A percentile compares a stretch with the other conserved stretches of the same genome.
These are phyloP conservation scores for Liodrosophila aerea DNA, from an alignment of 2,888 invertebrate genomes.

Conservation along the genomic window DNA sequence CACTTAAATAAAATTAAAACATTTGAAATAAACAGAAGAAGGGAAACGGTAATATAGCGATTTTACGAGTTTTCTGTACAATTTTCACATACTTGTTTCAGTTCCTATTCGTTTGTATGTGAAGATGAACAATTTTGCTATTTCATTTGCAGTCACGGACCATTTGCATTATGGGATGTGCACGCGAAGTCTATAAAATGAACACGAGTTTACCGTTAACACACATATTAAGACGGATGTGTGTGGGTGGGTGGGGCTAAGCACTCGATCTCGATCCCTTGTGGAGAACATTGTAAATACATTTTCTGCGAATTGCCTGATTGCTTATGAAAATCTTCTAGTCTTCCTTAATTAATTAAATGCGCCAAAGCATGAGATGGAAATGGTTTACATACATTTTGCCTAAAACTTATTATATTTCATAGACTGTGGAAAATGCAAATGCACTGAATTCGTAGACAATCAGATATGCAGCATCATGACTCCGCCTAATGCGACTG, in stretches of 20 bases:
- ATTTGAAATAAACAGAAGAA: constrained; percentile 45
- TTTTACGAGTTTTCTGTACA: constrained; percentile 65
- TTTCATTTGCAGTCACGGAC: constrained; percentile 76
- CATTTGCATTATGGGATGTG: constrained; percentile 77
- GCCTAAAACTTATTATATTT: constrained; percentile 78
- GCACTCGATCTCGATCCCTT: constrained; percentile 2
- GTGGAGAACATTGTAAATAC: constrained; percentile 29
- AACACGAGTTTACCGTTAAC: constrained; percentile 76
- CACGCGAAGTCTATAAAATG: constrained; percentile 76
- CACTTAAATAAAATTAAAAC: constrained; percentile 75
- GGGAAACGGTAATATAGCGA: constrained; percentile 32
- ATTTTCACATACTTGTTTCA: constrained; percentile 40
- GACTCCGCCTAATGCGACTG: not conserved
- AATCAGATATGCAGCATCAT: constrained; percentile 27
- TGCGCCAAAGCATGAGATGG: constrained; percentile 9
- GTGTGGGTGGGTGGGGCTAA: constrained; percentile 40
- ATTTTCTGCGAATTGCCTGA: constrained; percentile 33
- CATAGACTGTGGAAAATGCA: constrained; percentile 80
- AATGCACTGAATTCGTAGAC: constrained; percentile 7
- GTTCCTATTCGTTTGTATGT: not conserved
- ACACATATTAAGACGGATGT: constrained; percentile 42
- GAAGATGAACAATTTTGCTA: constrained; percentile 54
- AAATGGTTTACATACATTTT: constrained; percentile 67
- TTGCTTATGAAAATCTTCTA: constrained; percentile 9
- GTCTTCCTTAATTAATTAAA: constrained; percentile 34